These are phyloP conservation scores for Leucoptera coffeella DNA, from an alignment of 2,888 invertebrate species.

Conservation along the genomic window DNA sequence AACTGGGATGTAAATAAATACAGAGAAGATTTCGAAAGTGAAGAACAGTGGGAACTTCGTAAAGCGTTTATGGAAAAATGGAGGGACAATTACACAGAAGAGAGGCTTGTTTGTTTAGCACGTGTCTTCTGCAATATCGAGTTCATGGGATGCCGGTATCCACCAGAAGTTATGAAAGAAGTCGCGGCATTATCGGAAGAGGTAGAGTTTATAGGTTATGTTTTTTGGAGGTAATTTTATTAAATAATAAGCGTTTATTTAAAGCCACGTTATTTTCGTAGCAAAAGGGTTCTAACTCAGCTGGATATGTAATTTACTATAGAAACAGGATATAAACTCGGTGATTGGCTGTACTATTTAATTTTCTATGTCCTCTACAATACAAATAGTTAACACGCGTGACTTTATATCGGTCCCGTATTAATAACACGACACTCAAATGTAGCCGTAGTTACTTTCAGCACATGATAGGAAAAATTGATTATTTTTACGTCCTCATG, in stretches of 20 bases:
- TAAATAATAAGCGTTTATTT: background rate
- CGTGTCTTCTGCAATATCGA: slow-evolving; percentile 59
- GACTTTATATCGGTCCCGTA: too few species aligned
- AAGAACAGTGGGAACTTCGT: slow-evolving; percentile 84
- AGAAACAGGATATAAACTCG: too few species aligned
- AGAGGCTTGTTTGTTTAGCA: slow-evolving; percentile 56
- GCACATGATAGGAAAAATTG: too few species aligned
- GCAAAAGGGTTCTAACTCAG: too few species aligned
- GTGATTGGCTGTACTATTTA: too few species aligned
- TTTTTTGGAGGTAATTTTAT: background rate
- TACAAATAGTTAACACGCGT: too few species aligned
- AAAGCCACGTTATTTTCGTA: too few species aligned
- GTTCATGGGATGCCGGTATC: slow-evolving; percentile 58
- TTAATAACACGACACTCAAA: too few species aligned
- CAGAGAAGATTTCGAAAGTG: slow-evolving; percentile 75
- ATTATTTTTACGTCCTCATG: too few species aligned
- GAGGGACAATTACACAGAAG: slow-evolving; percentile 55
- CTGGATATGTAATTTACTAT: too few species aligned
- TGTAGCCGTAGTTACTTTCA: too few species aligned
- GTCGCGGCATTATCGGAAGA: slow-evolving; percentile 41
- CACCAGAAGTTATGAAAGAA: slow-evolving; percentile 49
- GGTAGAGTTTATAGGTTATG: slow-evolving; percentile 23
- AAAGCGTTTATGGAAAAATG: slow-evolving; percentile 73
- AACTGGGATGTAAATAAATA: slow-evolving; percentile 72
- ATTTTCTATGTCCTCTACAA: too few species aligned